Evolutionary conservation across 2,888 invertebrate species (phyloP), one percentile per base, ranked within the genome.

Genomic region (Phaedon cochleariae): DNA sequence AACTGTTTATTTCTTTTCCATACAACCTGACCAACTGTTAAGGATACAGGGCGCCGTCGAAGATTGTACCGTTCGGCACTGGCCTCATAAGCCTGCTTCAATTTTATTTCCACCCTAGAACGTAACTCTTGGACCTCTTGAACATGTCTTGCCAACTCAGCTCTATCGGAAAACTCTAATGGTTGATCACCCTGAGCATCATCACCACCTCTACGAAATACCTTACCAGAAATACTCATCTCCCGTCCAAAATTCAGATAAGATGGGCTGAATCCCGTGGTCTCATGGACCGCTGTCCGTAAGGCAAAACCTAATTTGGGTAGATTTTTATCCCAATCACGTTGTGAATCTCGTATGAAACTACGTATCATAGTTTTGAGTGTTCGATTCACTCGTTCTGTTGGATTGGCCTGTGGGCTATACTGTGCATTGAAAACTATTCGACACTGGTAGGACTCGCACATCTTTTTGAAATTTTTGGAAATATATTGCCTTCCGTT

Each of bases 301-400:
- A 80, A 59, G 0, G 79, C 79, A 59, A 71, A 76, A 0, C 68
- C 73, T 5, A 77, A 65, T n/a, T 75, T 41, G 3, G 68, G 59
- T 12, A 80, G 55, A 52, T 76, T 55, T 29, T 60, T 57, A 48
- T 78, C 78, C 78, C 75, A 77, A 6, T 60, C 18, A 12, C 53
- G 15, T 7, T 63, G 63, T 17, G 58, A 31, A 12, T 31, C 17
- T 6, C 58, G 29, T 22, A 63, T 53, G 22, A 52, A 63, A 26
- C 41, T 34, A 12, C 54, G 41, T 4, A 80, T 73, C 59, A 74
- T 76, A 1, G 75, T 74, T 9, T 76, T 71, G 0, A 81, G 60
- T 0, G 76, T 75, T 26, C 75, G 59, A 61, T 80, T 80, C 0
- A 75, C 72, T 0, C 78, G 59, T 62, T 81, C 80, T 0, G 77